Percentiles rank a stretch among this genome's conserved stretches.
Conservation (phyloP, 2,888 invertebrate species). For the Sarcophaga carnaria region DNA sequence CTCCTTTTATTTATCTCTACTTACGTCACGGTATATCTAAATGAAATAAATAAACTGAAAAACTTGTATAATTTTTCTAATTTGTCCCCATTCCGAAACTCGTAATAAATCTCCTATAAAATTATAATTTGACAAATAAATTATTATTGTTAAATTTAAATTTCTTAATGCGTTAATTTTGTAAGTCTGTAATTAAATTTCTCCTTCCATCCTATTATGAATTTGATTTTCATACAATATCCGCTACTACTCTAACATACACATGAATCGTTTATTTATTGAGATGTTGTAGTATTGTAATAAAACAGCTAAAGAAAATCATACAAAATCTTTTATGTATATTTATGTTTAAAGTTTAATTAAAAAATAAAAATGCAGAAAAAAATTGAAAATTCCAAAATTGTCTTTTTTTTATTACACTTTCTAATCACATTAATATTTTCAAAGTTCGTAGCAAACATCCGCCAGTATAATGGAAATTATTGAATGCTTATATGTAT, state of each 20-base stretch:
- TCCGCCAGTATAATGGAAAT: no score
- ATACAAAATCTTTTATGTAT: slow-evolving; percentile 59
- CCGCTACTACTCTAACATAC: slow-evolving; percentile 1
- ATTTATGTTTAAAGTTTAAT: slow-evolving; percentile 65
- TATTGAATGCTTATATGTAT: no score
- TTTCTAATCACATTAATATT: no score
- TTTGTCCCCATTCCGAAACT: not conserved
- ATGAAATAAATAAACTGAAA: not conserved
- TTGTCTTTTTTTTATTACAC: slow-evolving; percentile 25
- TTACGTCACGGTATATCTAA: slow-evolving; percentile 52
- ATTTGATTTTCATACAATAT: not conserved
- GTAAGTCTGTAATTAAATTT: not conserved
- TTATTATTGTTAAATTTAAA: not conserved
- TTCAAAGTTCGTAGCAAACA: no score
- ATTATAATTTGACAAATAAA: no score
- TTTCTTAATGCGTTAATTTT: slow-evolving; percentile 5
- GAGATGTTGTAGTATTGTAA: slow-evolving; percentile 44
- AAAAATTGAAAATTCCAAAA: slow-evolving; percentile 34
- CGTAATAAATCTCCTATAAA: no score
- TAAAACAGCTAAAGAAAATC: slow-evolving; percentile 46
- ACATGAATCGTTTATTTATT: slow-evolving; percentile 55
- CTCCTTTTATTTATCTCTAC: slow-evolving; percentile 24
- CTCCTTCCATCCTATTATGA: not conserved
- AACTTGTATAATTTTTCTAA: not conserved
- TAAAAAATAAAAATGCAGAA: slow-evolving; percentile 45